A percentile compares a stretch with the other conserved stretches of the same genome.
Evolutionary conservation across 2,113 vertebrate genomes (phyloP).

Genomic region (Orthonyx spaldingii): DNA sequence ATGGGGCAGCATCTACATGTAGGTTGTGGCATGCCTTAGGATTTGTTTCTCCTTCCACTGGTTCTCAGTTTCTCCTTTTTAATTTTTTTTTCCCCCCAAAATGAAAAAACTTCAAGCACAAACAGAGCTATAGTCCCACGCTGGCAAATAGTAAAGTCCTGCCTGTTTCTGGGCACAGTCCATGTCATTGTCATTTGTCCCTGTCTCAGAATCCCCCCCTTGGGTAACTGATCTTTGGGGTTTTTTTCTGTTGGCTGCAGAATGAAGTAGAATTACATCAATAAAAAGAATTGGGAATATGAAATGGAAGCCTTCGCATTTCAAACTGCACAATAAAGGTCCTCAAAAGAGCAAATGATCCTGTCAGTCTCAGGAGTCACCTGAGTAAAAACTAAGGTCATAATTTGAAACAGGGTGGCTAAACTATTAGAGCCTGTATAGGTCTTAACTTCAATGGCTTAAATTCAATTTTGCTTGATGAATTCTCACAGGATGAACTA

Average conservation of each 20-base stretch:
- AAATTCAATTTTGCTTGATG: background rate
- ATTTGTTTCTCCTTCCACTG: background rate
- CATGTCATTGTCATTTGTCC: background rate
- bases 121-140: background rate
- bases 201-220: background rate
- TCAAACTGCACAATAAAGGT: background rate
- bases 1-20: background rate
- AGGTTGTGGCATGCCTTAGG: background rate
- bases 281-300: background rate
- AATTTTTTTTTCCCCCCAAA: fast-evolving
- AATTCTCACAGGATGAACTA: background rate
- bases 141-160: background rate
- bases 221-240: background rate
- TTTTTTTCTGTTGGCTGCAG: background rate
- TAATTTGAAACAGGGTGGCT: background rate
- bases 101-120: background rate
- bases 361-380: background rate
- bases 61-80: background rate
- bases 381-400: background rate
- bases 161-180: background rate
- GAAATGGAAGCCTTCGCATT: background rate
- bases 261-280: background rate
- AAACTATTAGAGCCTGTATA: background rate
- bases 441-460: background rate
- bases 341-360: background rate